A percentile compares a stretch with the other conserved stretches of the same genome.
phyloP scores from a whole-genome alignment of 2,113 vertebrate genomes.

The Corvus moneduloides region DNA sequence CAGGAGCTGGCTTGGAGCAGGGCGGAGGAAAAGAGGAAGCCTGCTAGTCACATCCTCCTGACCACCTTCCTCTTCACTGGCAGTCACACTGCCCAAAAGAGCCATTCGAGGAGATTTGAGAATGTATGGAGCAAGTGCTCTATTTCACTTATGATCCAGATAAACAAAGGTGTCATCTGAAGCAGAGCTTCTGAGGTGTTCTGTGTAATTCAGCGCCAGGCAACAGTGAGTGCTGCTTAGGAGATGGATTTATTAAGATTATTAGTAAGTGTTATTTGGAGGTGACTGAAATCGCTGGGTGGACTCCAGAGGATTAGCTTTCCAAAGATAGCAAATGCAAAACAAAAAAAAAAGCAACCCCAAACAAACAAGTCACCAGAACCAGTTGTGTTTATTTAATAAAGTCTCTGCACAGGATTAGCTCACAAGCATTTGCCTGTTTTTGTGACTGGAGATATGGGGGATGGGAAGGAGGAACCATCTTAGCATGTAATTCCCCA shows the following conservation, averaged over 20 bases:
- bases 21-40: not conserved
- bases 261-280: constrained; percentile 57
- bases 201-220: not conserved
- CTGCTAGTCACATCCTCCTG: constrained; percentile 9
- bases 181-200: constrained; percentile 27
- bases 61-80: not conserved
- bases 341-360: not conserved
- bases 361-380: constrained; percentile 13
- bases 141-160: not conserved
- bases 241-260: constrained; percentile 59
- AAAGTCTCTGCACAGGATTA: constrained; percentile 26
- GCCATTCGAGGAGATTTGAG: not conserved
- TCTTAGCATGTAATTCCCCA: not conserved
- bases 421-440: constrained; percentile 24
- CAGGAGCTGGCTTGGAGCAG: not conserved
- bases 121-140: not conserved
- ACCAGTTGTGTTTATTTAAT: constrained; percentile 49
- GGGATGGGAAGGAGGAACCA: not conserved
- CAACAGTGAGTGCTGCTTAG: constrained; percentile 35
- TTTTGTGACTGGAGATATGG: constrained; percentile 32
- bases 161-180: constrained; percentile 7
- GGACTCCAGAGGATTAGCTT: constrained; percentile 56
- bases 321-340: constrained; percentile 61
- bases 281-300: constrained; percentile 58
- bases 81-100: not conserved